Percentiles rank a stretch among this genome's conserved stretches.
Conservation (phyloP, 2,888 invertebrate genomes). For the Drosophila ezoana region DNA sequence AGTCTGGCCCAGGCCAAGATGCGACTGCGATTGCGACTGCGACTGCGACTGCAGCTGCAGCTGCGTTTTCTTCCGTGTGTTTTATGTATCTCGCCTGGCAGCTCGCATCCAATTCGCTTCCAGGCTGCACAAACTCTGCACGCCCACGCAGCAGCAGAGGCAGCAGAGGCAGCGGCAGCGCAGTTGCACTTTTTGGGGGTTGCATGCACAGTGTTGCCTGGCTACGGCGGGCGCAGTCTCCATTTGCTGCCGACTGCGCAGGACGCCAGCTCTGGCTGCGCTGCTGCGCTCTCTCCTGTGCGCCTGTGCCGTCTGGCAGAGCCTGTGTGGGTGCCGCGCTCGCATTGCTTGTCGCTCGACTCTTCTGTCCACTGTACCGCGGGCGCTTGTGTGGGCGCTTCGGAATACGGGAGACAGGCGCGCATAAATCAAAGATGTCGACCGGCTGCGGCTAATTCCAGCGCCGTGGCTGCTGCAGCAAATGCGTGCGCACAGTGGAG, state of each 20-base stretch:
- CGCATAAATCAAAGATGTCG: constrained; percentile 52
- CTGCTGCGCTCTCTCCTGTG: constrained; percentile 38
- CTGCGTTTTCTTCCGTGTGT: constrained; percentile 33
- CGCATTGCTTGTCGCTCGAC: constrained; percentile 8
- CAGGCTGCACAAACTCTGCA: constrained; percentile 57
- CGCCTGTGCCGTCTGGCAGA: constrained; percentile 66
- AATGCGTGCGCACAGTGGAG: constrained; percentile 25
- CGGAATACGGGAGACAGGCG: constrained; percentile 64
- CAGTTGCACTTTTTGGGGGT: constrained; percentile 51
- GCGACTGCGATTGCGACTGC: constrained; percentile 32
- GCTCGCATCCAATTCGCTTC: constrained; percentile 45
- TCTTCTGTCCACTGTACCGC: constrained; percentile 12
- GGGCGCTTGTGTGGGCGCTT: constrained; percentile 65
- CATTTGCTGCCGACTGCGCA: constrained; percentile 42
- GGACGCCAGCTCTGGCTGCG: constrained; percentile 31
- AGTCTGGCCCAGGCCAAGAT: constrained; percentile 22
- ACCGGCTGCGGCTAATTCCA: constrained; percentile 45
- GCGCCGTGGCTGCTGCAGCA: constrained; percentile 28
- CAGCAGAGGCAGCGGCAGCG: constrained; percentile 7
- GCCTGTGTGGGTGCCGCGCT: constrained; percentile 63
- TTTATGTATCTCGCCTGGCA: constrained; percentile 43
- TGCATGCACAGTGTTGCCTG: constrained; percentile 50
- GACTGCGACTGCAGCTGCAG: constrained; percentile 32
- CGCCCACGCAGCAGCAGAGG: constrained; percentile 40
- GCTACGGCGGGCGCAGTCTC: constrained; percentile 1